These are phyloP conservation scores for Cisticola juncidis DNA, from an alignment of 2,113 vertebrate species.

Conservation along the genomic window DNA sequence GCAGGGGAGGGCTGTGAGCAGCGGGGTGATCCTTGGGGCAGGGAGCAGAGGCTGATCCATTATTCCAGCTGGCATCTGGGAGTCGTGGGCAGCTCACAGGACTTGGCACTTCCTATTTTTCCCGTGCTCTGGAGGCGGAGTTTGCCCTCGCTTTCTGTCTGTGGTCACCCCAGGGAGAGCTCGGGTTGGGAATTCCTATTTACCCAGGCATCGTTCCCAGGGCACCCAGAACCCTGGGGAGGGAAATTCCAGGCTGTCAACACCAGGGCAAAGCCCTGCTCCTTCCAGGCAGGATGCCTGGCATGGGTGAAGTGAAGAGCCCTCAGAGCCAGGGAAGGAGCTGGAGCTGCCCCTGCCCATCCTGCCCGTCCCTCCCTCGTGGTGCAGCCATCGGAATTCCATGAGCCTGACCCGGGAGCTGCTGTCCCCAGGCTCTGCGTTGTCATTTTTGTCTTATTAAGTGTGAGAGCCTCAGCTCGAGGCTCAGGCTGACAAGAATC, in stretches of 20 bases:
- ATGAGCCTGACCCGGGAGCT: neutral
- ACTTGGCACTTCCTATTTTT: neutral
- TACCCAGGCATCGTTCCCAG: neutral
- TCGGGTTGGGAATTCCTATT: neutral
- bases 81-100: neutral
- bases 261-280: fast-evolving
- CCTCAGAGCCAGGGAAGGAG: neutral
- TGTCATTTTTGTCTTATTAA: neutral
- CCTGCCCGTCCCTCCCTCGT: fast-evolving
- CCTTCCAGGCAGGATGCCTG: neutral
- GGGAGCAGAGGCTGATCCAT: neutral
- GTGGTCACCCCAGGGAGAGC: neutral
- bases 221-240: neutral
- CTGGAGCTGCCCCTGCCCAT: neutral
- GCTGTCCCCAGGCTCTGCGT: neutral
- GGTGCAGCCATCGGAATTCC: fast-evolving
- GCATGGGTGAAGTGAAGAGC: fast-evolving
- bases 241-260: neutral
- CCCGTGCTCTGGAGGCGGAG: neutral
- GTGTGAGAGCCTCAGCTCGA: neutral
- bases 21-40: fast-evolving
- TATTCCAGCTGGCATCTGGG: neutral
- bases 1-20: neutral
- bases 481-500: neutral
- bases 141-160: neutral